Conservation (phyloP, 1,140 invertebrate genomes). For the Drosophila repletoides region DNA sequence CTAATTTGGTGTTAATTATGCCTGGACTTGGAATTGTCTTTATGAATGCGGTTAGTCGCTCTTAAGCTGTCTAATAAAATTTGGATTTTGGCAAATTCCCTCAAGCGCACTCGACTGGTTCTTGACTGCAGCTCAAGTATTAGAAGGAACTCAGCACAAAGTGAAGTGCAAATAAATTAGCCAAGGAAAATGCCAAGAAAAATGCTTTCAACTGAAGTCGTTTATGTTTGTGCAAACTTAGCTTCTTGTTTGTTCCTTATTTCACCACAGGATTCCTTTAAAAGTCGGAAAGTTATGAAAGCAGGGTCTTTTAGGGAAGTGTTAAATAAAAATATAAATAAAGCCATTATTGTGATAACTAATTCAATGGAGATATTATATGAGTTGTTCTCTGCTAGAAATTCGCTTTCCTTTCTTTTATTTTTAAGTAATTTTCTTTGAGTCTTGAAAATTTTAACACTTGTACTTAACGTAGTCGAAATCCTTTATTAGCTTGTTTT, state of each 20-base stretch:
- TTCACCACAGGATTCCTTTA: neutral
- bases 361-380: too few species aligned
- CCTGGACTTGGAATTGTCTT: slow-evolving; percentile 21
- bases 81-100: slow-evolving; percentile 6
- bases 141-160: slow-evolving; percentile 40
- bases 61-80: slow-evolving; percentile 39
- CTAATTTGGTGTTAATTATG: slow-evolving; percentile 59
- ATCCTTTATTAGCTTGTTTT: too few species aligned
- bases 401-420: neutral
- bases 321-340: too few species aligned
- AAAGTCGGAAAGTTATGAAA: too few species aligned
- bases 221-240: slow-evolving; percentile 38
- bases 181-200: slow-evolving; percentile 50
- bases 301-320: too few species aligned
- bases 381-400: too few species aligned
- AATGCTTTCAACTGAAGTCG: slow-evolving; percentile 43
- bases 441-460: too few species aligned
- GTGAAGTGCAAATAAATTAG: slow-evolving; percentile 73
- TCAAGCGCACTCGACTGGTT: neutral
- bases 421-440: neutral
- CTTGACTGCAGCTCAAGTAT: slow-evolving; percentile 33
- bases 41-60: slow-evolving; percentile 46
- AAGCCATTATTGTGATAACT: too few species aligned
- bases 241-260: neutral
- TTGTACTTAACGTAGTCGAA: too few species aligned